Evolutionary conservation across 92 coral and sea anemone species (phyloP), one percentile per base, ranked within the genome.

Genomic region (Heliopora coerulea): DNA sequence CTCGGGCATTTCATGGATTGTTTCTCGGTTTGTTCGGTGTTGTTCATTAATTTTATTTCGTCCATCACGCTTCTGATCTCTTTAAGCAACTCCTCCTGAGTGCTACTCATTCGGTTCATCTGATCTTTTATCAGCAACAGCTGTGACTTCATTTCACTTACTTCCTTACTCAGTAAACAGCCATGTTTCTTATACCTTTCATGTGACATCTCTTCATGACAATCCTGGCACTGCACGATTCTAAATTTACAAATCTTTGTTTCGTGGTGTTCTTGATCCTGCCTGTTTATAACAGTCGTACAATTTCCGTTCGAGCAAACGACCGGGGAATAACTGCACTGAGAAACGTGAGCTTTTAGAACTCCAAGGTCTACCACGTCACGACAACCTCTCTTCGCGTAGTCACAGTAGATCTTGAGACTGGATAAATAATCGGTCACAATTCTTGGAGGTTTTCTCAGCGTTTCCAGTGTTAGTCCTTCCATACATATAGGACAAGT

Each of bases 261-360:
- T 26, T 26, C 32, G 68, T 62, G 68, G 10, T 62, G 13, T 12
- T 31, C 68, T 10, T 31, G 10, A 32, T 62, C 68, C 9, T 13
- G 15, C 25, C 11, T 32, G 68, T 1, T 62, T 35, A 62, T 25
- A 32, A 62, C 15, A 1, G 49, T n/a, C 25, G 11, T 44, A 26
- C 68, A 62, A 12, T 25, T 35, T n/a, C 40, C 68, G 68, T 62
- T 62, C 10, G 68, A 24, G 40, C 68, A 62, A 28, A 32, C 32
- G 23, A 62, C 68, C 2, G 68, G 49, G 20, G 15, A 31, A 35
- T 12, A 62, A 0, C 40, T 24, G 49, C 68, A 62, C 6, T n/a
- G 23, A 15, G 68, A 13, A 31, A 31, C 21, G 26, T 62, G 68
- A 31, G n/a, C 5, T 31, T 32, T 44, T 29, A 62, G 68, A 31